A percentile compares a stretch with the other conserved stretches of the same genome.
Conservation (phyloP, 2,888 invertebrate genomes). For the Eubasilissa splendida region DNA sequence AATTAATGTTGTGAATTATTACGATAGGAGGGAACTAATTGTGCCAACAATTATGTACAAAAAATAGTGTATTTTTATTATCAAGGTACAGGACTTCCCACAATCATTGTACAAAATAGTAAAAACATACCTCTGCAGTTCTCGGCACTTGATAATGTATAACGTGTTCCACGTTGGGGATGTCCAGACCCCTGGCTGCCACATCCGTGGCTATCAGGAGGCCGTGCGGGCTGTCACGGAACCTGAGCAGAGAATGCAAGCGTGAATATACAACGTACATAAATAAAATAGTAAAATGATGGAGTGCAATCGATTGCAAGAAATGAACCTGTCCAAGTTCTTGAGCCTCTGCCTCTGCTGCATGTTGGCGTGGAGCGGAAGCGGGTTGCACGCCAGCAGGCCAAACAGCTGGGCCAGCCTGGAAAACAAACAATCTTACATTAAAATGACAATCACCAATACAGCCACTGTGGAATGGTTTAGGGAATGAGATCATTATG, state of each 20-base stretch:
- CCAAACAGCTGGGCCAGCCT: constrained; percentile 78
- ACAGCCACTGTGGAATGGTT: not conserved
- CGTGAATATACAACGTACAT: too few relatives aligned
- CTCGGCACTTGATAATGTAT: constrained; percentile 96
- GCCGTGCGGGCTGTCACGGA: constrained; percentile 80
- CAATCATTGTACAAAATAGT: too few relatives aligned
- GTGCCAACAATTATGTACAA: too few relatives aligned
- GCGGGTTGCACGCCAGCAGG: constrained; percentile 80
- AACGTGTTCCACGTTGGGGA: constrained; percentile 94
- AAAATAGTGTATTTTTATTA: too few relatives aligned
- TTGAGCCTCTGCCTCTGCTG: constrained; percentile 93
- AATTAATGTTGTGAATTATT: too few relatives aligned
- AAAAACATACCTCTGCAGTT: constrained; percentile 82
- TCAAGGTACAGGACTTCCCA: too few relatives aligned
- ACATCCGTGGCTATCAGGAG: constrained; percentile 96
- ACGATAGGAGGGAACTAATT: too few relatives aligned
- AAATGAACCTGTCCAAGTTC: constrained; percentile 85
- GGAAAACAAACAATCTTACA: constrained; percentile 46
- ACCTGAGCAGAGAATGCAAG: constrained; percentile 66
- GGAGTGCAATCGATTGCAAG: too few relatives aligned
- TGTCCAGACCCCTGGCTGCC: constrained; percentile 96
- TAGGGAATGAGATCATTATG: too few relatives aligned
- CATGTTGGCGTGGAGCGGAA: constrained; percentile 92
- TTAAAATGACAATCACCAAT: not conserved
- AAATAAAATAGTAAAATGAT: too few relatives aligned